Percentiles rank a stretch among this genome's conserved stretches.
Evolutionary conservation across 2,888 invertebrate species (phyloP).

Genomic region (Sylvicola cinctus): DNA sequence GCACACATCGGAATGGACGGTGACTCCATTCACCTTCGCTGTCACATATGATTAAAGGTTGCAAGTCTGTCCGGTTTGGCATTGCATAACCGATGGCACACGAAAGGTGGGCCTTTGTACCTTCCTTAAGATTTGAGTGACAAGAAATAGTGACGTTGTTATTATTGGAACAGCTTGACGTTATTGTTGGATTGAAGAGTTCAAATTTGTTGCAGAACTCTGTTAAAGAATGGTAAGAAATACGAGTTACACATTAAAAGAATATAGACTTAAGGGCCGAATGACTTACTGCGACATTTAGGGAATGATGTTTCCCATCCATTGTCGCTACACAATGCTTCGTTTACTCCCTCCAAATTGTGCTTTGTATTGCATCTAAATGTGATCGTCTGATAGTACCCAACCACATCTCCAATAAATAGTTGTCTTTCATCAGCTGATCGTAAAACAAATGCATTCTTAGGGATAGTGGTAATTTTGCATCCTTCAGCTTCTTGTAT

Average conservation of each 20-base stretch:
- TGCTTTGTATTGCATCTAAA: slow-evolving; percentile 3
- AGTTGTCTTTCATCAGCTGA: no score
- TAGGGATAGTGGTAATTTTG: no score
- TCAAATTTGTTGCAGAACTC: slow-evolving; percentile 5
- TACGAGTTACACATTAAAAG: background rate
- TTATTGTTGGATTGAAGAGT: no score
- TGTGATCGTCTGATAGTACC: no score
- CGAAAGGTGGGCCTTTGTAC: slow-evolving; percentile 8
- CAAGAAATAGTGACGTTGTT: slow-evolving; percentile 7
- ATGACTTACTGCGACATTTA: slow-evolving; percentile 1
- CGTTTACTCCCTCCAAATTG: background rate
- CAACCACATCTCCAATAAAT: no score
- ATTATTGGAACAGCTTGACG: no score
- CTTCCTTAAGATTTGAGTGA: slow-evolving; percentile 5
- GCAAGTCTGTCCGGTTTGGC: slow-evolving; percentile 1
- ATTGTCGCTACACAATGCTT: slow-evolving; percentile 2
- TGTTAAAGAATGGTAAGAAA: slow-evolving; percentile 2
- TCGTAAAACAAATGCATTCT: no score
- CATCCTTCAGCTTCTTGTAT: no score
- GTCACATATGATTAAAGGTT: slow-evolving; percentile 9
- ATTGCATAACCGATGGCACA: slow-evolving; percentile 8
- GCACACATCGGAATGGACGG: slow-evolving; percentile 11
- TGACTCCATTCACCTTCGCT: slow-evolving; percentile 13
- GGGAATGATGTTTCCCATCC: slow-evolving; percentile 1
- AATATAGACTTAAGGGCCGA: no score